Base-by-base conservation (phyloP, 1,140 invertebrate species). In the Solenopsis fugax region DNA sequence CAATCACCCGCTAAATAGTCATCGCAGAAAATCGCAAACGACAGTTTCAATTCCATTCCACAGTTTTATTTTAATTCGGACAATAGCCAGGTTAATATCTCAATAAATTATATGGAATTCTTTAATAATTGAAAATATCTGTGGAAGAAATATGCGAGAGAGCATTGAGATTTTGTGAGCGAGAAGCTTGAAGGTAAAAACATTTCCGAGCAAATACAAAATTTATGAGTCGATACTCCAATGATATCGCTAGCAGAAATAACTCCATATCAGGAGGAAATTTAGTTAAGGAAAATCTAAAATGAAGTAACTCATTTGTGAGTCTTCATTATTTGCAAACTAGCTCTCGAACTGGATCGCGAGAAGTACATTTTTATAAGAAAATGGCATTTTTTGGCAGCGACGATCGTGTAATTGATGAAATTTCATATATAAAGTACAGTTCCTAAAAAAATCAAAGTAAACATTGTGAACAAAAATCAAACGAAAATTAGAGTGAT, bases 1-100 rank as follows among this genome's bases (percentile, higher is more conserved):
- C 86, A 58, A 60, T 69, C 54, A 21, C 45, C 76, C 54, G n/a
- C 13, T 69, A 45, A 88, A 87, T 48, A 85, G n/a, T 67, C 21
- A n/a, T 54, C 24, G 6, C 54, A 9, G 13, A 72, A 29, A 81
- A n/a, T 69, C 12, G 45, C 5, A 29, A 29, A 21, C 37, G n/a
- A 34, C 6, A 37, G 45, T 29, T 41, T 77, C 12, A 18, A 75
- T 9, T 60, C 0, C 16, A 12, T 60, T 21, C 29, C 12, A 73
- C 7, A 41, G 58, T 72, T 52, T 34, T 54, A 34, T 24, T 56
- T 73, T 18, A 10, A 56, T 45, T 60, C 54, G 41, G 16, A n/a
- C 34, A 50, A 45, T 13, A 76, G 60, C 0, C 9, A 21, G n/a
- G 18, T 69, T 50, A 69, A 16, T 24, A 60, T 29, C 21, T 34